Evolutionary conservation across 2,888 invertebrate genomes (phyloP).

Genomic region (Orchestes rusci): DNA sequence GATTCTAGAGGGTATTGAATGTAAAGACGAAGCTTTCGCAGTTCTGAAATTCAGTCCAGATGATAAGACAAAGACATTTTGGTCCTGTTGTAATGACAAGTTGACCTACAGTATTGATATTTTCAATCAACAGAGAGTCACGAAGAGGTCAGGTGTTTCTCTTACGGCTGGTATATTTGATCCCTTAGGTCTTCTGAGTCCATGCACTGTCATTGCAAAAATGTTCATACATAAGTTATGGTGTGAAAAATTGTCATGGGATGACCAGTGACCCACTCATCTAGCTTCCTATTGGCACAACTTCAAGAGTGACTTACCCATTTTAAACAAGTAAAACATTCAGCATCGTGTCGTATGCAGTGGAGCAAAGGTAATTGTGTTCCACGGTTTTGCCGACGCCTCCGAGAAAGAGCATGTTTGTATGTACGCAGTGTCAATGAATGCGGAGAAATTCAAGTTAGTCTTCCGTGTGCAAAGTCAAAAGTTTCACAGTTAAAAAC

Average conservation of each 20-base stretch:
- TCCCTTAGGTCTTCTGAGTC: conserved; percentile 9
- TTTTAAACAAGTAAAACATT: conserved; percentile 1
- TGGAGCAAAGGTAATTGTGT: background rate
- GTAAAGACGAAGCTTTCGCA: background rate
- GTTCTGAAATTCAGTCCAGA: conserved; percentile 7
- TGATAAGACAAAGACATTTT: conserved; percentile 9
- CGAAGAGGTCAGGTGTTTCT: conserved; percentile 13
- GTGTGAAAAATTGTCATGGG: conserved; percentile 14
- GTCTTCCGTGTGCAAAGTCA: conserved; percentile 7
- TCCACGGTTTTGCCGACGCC: conserved; percentile 9
- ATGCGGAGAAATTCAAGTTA: too few species aligned
- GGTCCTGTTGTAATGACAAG: conserved; percentile 5
- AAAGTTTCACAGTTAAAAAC: conserved; percentile 25
- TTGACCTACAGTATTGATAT: conserved; percentile 3
- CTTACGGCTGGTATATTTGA: conserved; percentile 12
- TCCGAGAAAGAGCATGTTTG: conserved; percentile 8
- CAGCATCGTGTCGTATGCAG: conserved; percentile 1
- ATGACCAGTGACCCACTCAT: conserved; percentile 6
- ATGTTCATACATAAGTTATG: conserved; percentile 14
- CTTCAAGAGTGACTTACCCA: conserved; percentile 7
- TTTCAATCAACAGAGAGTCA: background rate
- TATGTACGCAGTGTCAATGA: conserved; percentile 6
- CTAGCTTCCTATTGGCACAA: conserved; percentile 2
- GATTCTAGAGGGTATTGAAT: conserved; percentile 1
- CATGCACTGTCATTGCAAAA: conserved; percentile 12